phyloP scores from a whole-genome alignment of 2,888 invertebrate species.

The Drosophila austrosaltans region DNA sequence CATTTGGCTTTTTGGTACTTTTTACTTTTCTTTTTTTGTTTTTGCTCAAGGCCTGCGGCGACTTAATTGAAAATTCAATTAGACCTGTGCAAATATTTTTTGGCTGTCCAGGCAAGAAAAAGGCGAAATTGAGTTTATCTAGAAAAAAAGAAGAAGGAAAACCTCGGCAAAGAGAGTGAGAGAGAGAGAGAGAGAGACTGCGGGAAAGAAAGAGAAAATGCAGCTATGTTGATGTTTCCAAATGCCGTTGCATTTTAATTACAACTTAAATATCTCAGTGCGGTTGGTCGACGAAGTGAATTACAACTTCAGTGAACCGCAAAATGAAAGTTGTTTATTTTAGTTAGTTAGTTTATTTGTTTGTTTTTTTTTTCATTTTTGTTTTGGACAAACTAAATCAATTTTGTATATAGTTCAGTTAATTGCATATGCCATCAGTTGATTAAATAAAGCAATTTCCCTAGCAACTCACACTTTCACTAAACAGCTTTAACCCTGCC shows the following conservation, averaged over 20 bases:
- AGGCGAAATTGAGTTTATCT: conserved; percentile 71
- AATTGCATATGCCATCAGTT: conserved; percentile 28
- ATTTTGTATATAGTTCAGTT: conserved; percentile 41
- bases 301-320: conserved; percentile 76
- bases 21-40: conserved; percentile 13
- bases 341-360: conserved; percentile 39
- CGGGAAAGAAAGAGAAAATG: conserved; percentile 43
- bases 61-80: conserved; percentile 79
- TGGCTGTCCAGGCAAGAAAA: conserved; percentile 44
- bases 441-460: conserved; percentile 31
- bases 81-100: conserved; percentile 77
- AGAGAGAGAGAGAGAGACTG: neutral
- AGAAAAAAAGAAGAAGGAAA: conserved; percentile 65
- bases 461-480: conserved; percentile 1
- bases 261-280: conserved; percentile 76
- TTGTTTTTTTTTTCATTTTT: conserved; percentile 13
- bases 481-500: neutral
- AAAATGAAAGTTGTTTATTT: conserved; percentile 73
- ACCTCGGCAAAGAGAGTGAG: neutral
- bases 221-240: conserved; percentile 35
- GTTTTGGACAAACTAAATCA: conserved; percentile 51
- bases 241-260: conserved; percentile 69
- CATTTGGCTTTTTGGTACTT: conserved; percentile 61
- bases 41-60: conserved; percentile 34
- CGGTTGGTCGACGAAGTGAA: conserved; percentile 59